phyloP scores from a whole-genome alignment of 2,797 vertebrate species.

The Pygocentrus nattereri region DNA sequence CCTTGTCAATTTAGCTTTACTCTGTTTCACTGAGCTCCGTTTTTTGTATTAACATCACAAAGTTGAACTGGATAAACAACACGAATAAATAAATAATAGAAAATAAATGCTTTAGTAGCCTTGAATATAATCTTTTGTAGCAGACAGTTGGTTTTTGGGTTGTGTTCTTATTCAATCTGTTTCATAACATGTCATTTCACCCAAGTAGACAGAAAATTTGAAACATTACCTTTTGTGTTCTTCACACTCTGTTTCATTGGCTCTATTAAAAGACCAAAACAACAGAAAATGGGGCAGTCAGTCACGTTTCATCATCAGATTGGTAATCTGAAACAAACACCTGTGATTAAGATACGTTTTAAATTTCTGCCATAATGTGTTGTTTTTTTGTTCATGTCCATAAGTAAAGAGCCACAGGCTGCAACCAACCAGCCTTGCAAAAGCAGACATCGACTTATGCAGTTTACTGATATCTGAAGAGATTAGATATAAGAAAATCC shows the following conservation, averaged over 20 bases:
- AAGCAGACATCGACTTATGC: not conserved
- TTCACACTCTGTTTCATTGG: constrained; percentile 82
- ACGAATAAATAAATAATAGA: not conserved
- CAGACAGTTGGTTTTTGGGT: not conserved
- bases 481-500: too few relatives aligned
- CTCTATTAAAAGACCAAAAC: constrained; percentile 75
- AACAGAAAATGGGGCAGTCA: not conserved
- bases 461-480: too few relatives aligned
- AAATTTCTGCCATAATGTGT: not conserved
- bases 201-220: not conserved
- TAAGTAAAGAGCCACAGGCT: not conserved
- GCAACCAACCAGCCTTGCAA: not conserved
- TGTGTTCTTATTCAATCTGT: not conserved
- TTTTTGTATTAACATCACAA: not conserved
- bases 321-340: not conserved
- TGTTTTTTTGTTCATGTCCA: not conserved
- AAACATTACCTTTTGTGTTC: constrained; percentile 72
- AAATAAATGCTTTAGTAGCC: not conserved
- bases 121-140: not conserved
- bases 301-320: not conserved
- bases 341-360: not conserved
- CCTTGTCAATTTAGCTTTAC: not conserved
- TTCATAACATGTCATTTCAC: not conserved
- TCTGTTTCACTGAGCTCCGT: not conserved
- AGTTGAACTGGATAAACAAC: not conserved